A percentile compares a stretch with the other conserved stretches of the same genome.
phyloP scores from a whole-genome alignment of 1,140 invertebrate genomes.

The Euglossa dilemma region DNA sequence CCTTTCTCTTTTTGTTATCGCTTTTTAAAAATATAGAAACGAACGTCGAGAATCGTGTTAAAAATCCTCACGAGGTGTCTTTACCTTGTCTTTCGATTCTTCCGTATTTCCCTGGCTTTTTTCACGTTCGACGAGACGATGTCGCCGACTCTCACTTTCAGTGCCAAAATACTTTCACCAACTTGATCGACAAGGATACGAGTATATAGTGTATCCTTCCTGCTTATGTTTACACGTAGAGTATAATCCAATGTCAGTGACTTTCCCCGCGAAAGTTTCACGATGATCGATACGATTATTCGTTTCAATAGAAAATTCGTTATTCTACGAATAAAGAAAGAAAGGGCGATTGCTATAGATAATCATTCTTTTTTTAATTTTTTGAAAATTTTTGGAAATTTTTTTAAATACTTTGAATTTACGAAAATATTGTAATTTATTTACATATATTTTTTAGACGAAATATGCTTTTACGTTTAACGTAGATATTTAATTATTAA shows the following conservation, averaged over 20 bases:
- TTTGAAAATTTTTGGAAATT: not conserved
- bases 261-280: constrained; percentile 59
- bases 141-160: constrained; percentile 66
- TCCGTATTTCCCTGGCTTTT: constrained; percentile 23
- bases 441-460: no score
- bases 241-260: constrained; percentile 54
- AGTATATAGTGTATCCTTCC: constrained; percentile 39
- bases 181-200: constrained; percentile 35
- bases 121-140: constrained; percentile 22
- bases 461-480: no score
- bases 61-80: not conserved
- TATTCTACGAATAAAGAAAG: not conserved
- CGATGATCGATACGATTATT: constrained; percentile 42
- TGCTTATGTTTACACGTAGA: constrained; percentile 24
- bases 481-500: no score
- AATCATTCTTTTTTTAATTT: no score
- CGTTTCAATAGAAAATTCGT: not conserved
- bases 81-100: constrained; percentile 13
- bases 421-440: no score
- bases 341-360: not conserved
- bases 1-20: no score
- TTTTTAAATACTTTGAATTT: no score
- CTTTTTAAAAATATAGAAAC: no score
- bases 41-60: no score
- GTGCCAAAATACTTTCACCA: constrained; percentile 71